A percentile compares a stretch with the other conserved stretches of the same genome.
Conservation (phyloP, 2,113 vertebrate genomes). For the Macaca fascicularis region DNA sequence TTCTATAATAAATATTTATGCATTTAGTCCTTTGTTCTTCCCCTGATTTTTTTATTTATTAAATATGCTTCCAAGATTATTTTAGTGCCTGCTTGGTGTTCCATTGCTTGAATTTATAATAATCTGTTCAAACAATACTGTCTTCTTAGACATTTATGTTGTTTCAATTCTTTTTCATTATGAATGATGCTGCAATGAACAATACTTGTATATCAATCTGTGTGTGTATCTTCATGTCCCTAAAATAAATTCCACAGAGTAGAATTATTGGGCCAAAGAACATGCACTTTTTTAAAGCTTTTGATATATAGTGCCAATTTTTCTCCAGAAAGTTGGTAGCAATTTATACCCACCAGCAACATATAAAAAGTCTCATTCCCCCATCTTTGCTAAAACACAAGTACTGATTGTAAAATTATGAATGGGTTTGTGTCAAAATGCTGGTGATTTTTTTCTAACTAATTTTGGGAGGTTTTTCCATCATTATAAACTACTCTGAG, state of each 20-base stretch:
- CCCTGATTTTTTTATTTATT: constrained; percentile 24
- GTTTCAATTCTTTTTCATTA: not conserved
- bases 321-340: constrained; percentile 13
- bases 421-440: not conserved
- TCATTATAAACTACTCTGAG: not conserved
- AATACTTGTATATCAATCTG: not conserved
- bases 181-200: constrained; percentile 1
- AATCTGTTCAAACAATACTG: constrained; percentile 20
- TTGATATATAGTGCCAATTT: not conserved
- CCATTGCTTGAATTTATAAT: constrained; percentile 4
- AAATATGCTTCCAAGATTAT: constrained; percentile 14
- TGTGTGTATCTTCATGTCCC: not conserved
- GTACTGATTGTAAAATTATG: not conserved
- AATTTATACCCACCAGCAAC: not conserved
- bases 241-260: not conserved
- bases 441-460: constrained; percentile 4
- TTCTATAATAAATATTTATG: constrained; percentile 37
- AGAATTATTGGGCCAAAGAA: not conserved
- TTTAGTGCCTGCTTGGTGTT: not conserved
- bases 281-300: not conserved
- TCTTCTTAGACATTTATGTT: not conserved
- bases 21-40: constrained; percentile 9
- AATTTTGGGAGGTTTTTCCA: constrained; percentile 14
- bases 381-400: not conserved
- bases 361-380: not conserved